Conservation (phyloP, 1,140 invertebrate genomes). For the Drosophila bifasciata region DNA sequence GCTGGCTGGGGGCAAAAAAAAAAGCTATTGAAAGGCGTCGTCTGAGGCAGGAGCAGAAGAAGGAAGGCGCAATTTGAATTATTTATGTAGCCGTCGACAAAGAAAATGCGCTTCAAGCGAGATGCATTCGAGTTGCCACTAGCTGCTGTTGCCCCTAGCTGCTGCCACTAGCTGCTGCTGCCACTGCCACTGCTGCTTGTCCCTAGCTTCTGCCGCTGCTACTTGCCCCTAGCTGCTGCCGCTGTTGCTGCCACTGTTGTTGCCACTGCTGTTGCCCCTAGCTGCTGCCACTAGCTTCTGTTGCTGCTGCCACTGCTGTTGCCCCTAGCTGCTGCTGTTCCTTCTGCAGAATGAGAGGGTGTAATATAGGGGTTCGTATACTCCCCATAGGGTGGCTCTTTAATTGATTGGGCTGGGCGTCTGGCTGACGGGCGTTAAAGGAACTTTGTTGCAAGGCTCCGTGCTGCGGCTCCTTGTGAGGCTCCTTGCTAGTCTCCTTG, state of each 20-base stretch:
- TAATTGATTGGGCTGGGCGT: constrained; percentile 27
- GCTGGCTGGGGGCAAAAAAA: constrained; percentile 1
- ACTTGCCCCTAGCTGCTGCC: no score
- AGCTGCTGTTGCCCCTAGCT: background rate
- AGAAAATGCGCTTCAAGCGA: constrained; percentile 35
- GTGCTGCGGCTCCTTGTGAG: background rate
- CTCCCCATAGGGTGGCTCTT: constrained; percentile 17
- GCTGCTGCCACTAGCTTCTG: no score
- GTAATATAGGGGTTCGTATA: background rate
- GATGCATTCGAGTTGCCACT: background rate
- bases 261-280: background rate
- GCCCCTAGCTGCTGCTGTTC: no score
- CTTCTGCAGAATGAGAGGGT: no score
- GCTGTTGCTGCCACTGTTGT: background rate
- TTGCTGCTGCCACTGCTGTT: no score
- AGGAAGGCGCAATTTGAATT: constrained; percentile 46
- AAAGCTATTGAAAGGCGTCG: constrained; percentile 19
- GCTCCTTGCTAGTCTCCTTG: background rate
- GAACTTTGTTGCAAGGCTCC: background rate
- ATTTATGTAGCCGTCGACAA: constrained; percentile 49
- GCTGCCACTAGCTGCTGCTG: background rate
- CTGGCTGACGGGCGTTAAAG: background rate
- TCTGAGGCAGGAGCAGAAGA: constrained; percentile 15
- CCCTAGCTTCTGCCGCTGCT: background rate
- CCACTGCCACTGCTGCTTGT: no score